Evolutionary conservation across 1,140 invertebrate genomes (phyloP).

Genomic region (Lordiphosa clarofinis): DNA sequence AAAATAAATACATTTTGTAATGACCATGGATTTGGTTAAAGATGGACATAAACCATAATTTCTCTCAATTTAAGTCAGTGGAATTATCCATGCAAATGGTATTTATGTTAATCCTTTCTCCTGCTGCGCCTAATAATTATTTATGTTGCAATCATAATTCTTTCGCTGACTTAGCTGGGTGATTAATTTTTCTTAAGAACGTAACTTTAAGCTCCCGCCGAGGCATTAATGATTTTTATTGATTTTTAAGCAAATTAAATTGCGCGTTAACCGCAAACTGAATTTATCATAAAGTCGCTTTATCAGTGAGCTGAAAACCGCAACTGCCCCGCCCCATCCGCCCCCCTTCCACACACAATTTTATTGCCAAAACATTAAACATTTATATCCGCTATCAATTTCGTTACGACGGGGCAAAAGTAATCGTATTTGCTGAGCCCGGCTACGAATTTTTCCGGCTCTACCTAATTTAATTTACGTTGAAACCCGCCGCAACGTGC

Average conservation of each 20-base stretch:
- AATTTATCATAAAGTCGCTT: conserved; percentile 75
- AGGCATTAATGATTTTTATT: conserved; percentile 66
- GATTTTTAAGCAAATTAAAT: conserved; percentile 78
- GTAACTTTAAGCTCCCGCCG: conserved; percentile 2
- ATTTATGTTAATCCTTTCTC: too few relatives aligned
- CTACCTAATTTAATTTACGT: conserved; percentile 77
- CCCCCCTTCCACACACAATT: conserved; percentile 39
- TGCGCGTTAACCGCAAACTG: conserved; percentile 69
- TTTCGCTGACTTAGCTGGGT: too few relatives aligned
- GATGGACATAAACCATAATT: too few relatives aligned
- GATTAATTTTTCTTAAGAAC: not conserved
- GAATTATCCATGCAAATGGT: too few relatives aligned
- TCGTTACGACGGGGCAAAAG: conserved; percentile 56
- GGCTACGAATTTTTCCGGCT: conserved; percentile 59
- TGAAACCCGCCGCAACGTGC: conserved; percentile 64
- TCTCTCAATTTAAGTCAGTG: too few relatives aligned
- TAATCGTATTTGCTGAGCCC: conserved; percentile 60
- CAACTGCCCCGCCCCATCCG: not conserved
- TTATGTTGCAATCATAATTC: too few relatives aligned
- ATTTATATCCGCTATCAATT: conserved; percentile 78
- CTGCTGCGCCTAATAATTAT: too few relatives aligned
- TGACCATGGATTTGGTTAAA: too few relatives aligned
- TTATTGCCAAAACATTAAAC: conserved; percentile 78
- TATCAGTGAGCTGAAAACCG: conserved; percentile 41
- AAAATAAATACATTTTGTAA: too few relatives aligned